These are phyloP conservation scores for Theocolax elegans DNA, from an alignment of 1,140 invertebrate species.

Conservation along the genomic window DNA sequence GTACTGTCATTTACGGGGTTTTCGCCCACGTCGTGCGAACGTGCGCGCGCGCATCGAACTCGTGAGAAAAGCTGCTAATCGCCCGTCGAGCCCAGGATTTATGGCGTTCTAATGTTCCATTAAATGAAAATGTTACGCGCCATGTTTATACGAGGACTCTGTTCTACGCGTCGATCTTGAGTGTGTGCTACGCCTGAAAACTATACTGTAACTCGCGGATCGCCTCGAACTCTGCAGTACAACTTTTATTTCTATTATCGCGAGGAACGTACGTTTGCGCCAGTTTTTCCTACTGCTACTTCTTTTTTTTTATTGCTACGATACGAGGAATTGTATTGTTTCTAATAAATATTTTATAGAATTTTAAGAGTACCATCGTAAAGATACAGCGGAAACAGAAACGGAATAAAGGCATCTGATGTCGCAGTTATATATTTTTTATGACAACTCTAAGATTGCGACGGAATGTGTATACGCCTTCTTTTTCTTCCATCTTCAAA, in stretches of 20 bases:
- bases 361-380: constrained; percentile 2
- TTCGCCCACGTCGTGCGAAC: neutral
- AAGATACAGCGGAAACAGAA: neutral
- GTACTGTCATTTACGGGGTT: constrained; percentile 11
- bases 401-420: constrained; percentile 6
- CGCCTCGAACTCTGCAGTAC: neutral
- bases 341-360: constrained; percentile 39
- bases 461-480: neutral
- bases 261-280: neutral
- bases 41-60: neutral
- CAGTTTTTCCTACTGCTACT: neutral
- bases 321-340: constrained; percentile 24
- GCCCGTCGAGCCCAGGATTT: constrained; percentile 1
- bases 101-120: constrained; percentile 28
- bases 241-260: constrained; percentile 20
- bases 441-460: neutral
- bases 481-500: neutral
- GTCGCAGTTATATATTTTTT: neutral
- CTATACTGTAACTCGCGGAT: neutral
- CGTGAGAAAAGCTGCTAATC: constrained; percentile 38
- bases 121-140: constrained; percentile 34
- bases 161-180: neutral
- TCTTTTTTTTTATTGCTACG: neutral
- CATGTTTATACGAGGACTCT: constrained; percentile 1
- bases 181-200: too few relatives aligned